A percentile compares a stretch with the other conserved stretches of the same genome.
These are phyloP conservation scores for Luscinia megarhynchos DNA, from an alignment of 2,797 vertebrate species.

Conservation along the genomic window DNA sequence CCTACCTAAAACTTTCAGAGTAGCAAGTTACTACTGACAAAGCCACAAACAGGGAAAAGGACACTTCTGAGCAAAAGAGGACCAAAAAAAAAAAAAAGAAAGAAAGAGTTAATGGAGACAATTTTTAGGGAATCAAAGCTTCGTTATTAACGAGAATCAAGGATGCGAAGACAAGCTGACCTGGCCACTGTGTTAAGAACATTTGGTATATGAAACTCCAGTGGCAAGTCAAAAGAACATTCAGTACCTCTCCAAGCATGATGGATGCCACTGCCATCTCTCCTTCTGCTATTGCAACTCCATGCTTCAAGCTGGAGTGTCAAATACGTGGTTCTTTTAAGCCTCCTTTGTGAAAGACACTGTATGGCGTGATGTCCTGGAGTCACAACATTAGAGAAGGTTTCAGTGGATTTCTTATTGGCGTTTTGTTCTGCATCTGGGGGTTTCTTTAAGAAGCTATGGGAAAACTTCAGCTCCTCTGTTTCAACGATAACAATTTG, in stretches of 20 bases:
- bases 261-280: neutral
- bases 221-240: neutral
- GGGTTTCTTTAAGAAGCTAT: neutral
- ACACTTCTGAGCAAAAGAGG: neutral
- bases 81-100: neutral
- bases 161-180: neutral
- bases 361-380: neutral
- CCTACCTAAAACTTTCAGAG: neutral
- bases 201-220: neutral
- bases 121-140: neutral
- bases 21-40: neutral
- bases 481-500: neutral
- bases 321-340: neutral
- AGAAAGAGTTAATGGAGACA: neutral
- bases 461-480: neutral
- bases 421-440: neutral
- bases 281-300: neutral
- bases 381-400: neutral
- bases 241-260: neutral
- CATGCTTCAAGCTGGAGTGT: neutral
- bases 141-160: neutral
- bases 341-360: neutral
- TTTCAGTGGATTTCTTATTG: neutral
- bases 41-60: neutral
- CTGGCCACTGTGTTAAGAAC: neutral